A percentile compares a stretch with the other conserved stretches of the same genome.
These are phyloP conservation scores for Pogonus chalceus DNA, from an alignment of 1,140 invertebrate genomes.

Conservation along the genomic window DNA sequence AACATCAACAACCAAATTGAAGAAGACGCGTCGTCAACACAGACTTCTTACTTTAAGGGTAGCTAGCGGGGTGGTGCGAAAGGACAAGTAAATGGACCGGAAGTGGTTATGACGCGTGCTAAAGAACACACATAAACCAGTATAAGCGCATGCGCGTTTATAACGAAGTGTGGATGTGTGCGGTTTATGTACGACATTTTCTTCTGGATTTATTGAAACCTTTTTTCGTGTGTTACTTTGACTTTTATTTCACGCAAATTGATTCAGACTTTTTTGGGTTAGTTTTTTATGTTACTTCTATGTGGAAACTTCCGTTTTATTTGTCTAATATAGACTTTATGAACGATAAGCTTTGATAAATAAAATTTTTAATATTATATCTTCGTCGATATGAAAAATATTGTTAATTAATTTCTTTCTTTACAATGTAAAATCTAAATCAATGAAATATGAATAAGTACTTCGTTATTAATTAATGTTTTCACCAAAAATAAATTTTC, in stretches of 20 bases:
- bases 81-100: neutral
- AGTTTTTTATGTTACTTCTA: neutral
- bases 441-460: no score
- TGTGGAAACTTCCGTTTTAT: no score
- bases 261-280: neutral
- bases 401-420: no score
- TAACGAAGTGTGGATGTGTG: neutral
- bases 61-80: no score
- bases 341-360: no score
- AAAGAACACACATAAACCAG: conserved; percentile 2
- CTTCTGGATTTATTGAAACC: neutral
- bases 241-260: neutral
- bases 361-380: no score
- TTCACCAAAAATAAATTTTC: no score
- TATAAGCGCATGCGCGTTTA: neutral
- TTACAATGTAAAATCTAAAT: no score
- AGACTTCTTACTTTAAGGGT: no score
- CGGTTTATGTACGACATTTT: conserved; percentile 1
- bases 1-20: neutral
- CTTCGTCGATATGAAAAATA: no score
- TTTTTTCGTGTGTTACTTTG: neutral
- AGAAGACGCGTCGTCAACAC: neutral
- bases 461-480: no score
- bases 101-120: conserved; percentile 6
- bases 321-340: no score